Evolutionary conservation across 1,140 invertebrate species (phyloP).

Genomic region (Brachionus plicatilis): DNA sequence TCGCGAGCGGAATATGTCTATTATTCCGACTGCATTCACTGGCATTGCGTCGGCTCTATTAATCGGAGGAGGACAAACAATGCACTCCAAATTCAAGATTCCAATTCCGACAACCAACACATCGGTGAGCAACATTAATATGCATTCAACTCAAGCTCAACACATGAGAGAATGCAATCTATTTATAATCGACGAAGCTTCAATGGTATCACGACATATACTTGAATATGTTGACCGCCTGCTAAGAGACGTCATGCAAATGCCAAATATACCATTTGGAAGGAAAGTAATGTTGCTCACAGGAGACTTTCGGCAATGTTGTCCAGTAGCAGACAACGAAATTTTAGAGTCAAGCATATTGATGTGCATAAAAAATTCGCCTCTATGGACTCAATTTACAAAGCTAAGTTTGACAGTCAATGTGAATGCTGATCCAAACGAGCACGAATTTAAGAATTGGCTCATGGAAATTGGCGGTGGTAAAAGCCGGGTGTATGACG

Average conservation of each 20-base stretch:
- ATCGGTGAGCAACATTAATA: too few species aligned
- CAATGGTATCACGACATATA: conserved; percentile 41
- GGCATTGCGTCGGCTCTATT: too few species aligned
- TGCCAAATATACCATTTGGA: conserved; percentile 29
- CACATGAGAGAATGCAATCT: too few species aligned
- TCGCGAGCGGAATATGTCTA: too few species aligned
- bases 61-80: too few species aligned
- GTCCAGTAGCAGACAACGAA: conserved; percentile 30
- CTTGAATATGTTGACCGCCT: conserved; percentile 34
- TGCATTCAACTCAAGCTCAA: too few species aligned
- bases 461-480: background rate
- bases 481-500: background rate
- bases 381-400: background rate
- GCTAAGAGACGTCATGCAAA: conserved; percentile 9
- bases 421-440: background rate
- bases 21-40: too few species aligned
- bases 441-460: conserved; percentile 11
- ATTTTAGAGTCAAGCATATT: background rate
- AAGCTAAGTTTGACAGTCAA: background rate
- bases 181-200: conserved; percentile 42
- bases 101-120: too few species aligned
- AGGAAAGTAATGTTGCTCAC: conserved; percentile 39
- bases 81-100: too few species aligned
- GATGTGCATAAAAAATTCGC: background rate
- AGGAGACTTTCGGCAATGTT: conserved; percentile 42